phyloP scores from a whole-genome alignment of 1,140 invertebrate genomes.

The Cyclargus thomasi region DNA sequence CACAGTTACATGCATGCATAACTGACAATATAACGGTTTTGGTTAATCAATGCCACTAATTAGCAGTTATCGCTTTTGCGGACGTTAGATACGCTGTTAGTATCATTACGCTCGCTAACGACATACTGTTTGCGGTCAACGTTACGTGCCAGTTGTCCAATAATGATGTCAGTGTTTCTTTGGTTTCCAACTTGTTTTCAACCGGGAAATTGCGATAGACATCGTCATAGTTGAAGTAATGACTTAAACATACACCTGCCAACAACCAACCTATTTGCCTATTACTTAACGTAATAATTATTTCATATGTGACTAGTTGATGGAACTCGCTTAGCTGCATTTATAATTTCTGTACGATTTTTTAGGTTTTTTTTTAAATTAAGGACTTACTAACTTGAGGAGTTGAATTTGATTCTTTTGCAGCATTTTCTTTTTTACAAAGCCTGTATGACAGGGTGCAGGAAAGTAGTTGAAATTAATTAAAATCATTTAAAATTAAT shows the following conservation, averaged over 20 bases:
- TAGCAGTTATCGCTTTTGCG: slow-evolving; percentile 8
- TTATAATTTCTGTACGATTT: neutral
- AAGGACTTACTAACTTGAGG: too few relatives aligned
- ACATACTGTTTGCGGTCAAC: slow-evolving; percentile 4
- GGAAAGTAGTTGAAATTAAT: neutral
- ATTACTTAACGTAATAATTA: neutral
- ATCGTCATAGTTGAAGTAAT: neutral
- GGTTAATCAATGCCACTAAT: neutral
- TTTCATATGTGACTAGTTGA: neutral
- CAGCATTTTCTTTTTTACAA: too few relatives aligned
- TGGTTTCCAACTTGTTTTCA: slow-evolving; percentile 3
- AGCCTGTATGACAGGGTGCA: too few relatives aligned
- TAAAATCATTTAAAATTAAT: neutral
- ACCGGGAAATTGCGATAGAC: neutral
- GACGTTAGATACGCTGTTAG: slow-evolving; percentile 3
- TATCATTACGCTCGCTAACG: neutral
- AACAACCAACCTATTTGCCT: neutral
- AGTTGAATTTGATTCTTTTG: too few relatives aligned
- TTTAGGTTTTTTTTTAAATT: neutral
- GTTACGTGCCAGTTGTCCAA: slow-evolving; percentile 3
- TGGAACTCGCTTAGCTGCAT: neutral
- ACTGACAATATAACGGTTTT: neutral
- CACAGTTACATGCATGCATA: neutral
- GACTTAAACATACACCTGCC: neutral
- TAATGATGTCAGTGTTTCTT: slow-evolving; percentile 14